Percentiles rank a stretch among this genome's conserved stretches.
Conservation (phyloP, 2,888 invertebrate genomes). For the Eupithecia subumbrata region DNA sequence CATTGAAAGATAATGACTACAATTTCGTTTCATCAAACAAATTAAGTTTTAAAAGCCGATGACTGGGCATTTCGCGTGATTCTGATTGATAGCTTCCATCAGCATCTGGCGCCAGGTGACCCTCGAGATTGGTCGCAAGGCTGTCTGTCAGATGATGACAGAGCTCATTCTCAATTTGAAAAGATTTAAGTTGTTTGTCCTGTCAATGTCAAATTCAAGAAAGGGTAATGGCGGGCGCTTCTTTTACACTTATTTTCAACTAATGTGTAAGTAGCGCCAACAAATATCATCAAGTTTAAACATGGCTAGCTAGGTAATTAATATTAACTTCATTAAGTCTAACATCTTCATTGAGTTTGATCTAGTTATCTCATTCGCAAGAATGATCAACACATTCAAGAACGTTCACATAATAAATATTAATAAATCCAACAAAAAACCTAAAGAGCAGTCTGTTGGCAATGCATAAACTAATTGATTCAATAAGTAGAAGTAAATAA, state of each 20-base stretch:
- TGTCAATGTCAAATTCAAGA: conserved; percentile 18
- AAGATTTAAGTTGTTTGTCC: conserved; percentile 20
- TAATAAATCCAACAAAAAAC: conserved; percentile 40
- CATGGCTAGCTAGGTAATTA: not conserved
- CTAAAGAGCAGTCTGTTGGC: conserved; percentile 34
- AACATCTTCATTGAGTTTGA: conserved; percentile 21
- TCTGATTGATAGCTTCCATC: conserved; percentile 42
- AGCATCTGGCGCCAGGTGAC: conserved; percentile 44
- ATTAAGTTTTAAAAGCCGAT: conserved; percentile 40
- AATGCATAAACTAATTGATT: conserved; percentile 43
- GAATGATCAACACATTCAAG: conserved; percentile 34
- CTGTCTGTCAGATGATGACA: conserved; percentile 42
- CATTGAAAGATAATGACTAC: conserved; percentile 38
- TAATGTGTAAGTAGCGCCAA: not conserved
- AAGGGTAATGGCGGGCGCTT: not conserved
- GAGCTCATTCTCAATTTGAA: conserved; percentile 28
- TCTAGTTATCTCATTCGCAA: conserved; percentile 27
- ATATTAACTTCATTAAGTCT: not conserved
- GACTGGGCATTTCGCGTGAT: conserved; percentile 38
- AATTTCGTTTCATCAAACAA: conserved; percentile 41
- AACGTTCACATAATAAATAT: conserved; percentile 40
- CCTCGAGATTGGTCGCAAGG: conserved; percentile 41
- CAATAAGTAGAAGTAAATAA: conserved; percentile 27
- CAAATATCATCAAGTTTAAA: not conserved
- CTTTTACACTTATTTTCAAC: not conserved